phyloP scores from a whole-genome alignment of 1,140 invertebrate genomes.

The Dolichoris vasculosae region DNA sequence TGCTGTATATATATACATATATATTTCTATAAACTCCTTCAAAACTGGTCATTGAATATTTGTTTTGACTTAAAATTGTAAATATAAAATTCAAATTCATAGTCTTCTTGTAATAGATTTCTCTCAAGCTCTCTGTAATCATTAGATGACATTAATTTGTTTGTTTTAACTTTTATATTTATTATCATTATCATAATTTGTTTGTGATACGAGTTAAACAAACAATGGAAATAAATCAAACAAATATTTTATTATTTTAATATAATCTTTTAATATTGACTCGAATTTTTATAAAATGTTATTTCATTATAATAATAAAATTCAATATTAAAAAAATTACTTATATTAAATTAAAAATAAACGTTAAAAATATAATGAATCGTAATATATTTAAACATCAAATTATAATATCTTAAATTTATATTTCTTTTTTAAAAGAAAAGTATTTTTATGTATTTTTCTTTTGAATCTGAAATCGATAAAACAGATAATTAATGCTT shows the following conservation, averaged over 20 bases:
- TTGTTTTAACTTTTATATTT: neutral
- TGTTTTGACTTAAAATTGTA: neutral
- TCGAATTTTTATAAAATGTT: neutral
- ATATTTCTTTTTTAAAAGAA: too few relatives aligned
- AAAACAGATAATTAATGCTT: too few relatives aligned
- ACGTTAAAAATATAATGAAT: too few relatives aligned
- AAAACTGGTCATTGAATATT: neutral
- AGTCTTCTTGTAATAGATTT: neutral
- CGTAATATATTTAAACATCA: too few relatives aligned
- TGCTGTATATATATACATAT: neutral
- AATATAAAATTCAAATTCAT: neutral
- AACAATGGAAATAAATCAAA: neutral
- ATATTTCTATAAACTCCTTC: neutral
- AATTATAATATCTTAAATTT: too few relatives aligned
- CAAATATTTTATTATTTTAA: neutral
- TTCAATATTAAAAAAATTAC: too few relatives aligned
- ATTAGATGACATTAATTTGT: neutral
- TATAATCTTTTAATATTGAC: neutral
- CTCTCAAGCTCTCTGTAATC: neutral
- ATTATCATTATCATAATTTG: neutral
- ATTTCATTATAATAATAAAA: too few relatives aligned
- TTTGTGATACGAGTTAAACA: neutral
- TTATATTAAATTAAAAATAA: neutral
- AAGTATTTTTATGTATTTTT: too few relatives aligned
- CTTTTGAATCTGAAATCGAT: too few relatives aligned